Percentiles rank a stretch among this genome's conserved stretches.
Evolutionary conservation across 64 coral and sea anemone species (phyloP).

Genomic region (Porites lutea): DNA sequence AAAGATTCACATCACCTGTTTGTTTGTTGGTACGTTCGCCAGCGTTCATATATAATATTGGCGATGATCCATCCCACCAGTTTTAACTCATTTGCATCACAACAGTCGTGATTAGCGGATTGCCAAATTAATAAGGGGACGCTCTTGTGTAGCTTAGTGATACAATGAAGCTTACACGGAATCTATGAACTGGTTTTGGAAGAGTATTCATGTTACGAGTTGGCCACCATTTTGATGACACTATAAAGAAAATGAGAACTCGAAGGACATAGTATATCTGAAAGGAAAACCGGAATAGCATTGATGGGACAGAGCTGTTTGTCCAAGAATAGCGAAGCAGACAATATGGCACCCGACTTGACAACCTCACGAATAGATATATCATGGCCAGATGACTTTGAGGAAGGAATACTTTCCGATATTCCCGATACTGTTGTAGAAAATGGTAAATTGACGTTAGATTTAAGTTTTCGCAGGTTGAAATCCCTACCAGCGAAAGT

Average conservation of each 20-base stretch:
- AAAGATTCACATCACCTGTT: too few species aligned
- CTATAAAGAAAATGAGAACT: too few species aligned
- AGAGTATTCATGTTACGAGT: too few species aligned
- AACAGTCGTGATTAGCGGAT: not conserved
- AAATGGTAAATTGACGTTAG: conserved; percentile 80
- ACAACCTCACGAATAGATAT: conserved; percentile 37
- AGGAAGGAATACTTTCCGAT: conserved; percentile 27
- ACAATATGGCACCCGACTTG: not conserved
- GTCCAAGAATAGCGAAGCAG: not conserved
- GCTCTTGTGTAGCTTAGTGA: not conserved
- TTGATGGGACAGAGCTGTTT: conserved; percentile 32
- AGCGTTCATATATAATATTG: too few species aligned
- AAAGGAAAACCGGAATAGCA: too few species aligned
- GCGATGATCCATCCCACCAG: too few species aligned
- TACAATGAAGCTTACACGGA: not conserved
- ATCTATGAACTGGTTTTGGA: too few species aligned
- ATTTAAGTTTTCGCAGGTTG: conserved; percentile 70
- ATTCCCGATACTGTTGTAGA: conserved; percentile 63
- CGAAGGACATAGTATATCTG: too few species aligned
- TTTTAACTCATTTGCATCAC: too few species aligned
- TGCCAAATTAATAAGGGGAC: not conserved
- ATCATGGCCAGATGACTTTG: conserved; percentile 71
- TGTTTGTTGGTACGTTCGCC: too few species aligned
- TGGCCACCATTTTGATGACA: too few species aligned
- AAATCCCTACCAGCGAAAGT: conserved; percentile 68